phyloP scores from a whole-genome alignment of 1,140 invertebrate genomes.

The Drosophila mayri region DNA sequence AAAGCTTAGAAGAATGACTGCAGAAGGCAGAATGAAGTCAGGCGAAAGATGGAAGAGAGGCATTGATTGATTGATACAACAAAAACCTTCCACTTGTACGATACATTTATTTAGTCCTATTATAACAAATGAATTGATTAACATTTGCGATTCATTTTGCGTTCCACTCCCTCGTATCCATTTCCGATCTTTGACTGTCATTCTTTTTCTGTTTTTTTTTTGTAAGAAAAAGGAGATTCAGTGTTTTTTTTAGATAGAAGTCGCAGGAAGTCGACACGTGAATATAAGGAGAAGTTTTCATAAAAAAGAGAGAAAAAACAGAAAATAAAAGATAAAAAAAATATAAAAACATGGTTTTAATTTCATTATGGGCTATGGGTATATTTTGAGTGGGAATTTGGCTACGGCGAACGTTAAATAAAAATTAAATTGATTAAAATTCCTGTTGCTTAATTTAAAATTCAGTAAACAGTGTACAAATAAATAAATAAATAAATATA shows the following conservation, averaged over 20 bases:
- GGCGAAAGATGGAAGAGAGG: neutral
- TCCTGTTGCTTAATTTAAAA: too few relatives aligned
- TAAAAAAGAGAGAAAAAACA: slow-evolving; percentile 31
- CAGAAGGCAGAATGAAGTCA: neutral
- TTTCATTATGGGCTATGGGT: neutral
- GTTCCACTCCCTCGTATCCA: neutral
- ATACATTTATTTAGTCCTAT: slow-evolving; percentile 60
- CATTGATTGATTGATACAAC: slow-evolving; percentile 31
- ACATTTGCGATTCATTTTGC: slow-evolving; percentile 20
- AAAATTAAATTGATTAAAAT: too few relatives aligned
- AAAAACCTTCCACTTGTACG: slow-evolving; percentile 58
- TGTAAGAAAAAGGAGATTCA: slow-evolving; percentile 6
- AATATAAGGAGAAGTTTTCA: slow-evolving; percentile 43
- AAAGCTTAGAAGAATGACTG: slow-evolving; percentile 21
- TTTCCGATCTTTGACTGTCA: slow-evolving; percentile 20
- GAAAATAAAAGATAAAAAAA: slow-evolving; percentile 42
- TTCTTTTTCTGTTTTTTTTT: slow-evolving; percentile 34
- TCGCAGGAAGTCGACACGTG: slow-evolving; percentile 30
- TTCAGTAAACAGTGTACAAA: too few relatives aligned
- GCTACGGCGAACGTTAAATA: too few relatives aligned
- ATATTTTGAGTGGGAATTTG: too few relatives aligned
- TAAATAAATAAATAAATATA: too few relatives aligned
- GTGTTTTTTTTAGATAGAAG: slow-evolving; percentile 41
- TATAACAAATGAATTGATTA: slow-evolving; percentile 41
- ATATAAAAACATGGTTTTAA: neutral